Evolutionary conservation across 1,140 invertebrate genomes (phyloP).

Genomic region (Sinella curviseta): DNA sequence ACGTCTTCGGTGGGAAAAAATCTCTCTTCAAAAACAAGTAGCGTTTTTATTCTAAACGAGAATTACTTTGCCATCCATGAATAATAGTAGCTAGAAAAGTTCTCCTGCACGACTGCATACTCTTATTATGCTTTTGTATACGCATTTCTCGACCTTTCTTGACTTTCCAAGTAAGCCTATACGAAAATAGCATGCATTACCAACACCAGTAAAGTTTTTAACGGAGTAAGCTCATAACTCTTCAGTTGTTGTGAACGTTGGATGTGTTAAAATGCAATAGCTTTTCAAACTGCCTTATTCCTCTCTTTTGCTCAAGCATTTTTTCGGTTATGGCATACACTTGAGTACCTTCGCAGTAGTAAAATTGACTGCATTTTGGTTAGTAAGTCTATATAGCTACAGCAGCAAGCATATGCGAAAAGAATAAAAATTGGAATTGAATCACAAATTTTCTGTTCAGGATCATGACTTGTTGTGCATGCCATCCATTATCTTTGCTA

Average conservation of each 20-base stretch:
- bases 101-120: not conserved
- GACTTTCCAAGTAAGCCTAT: too few species aligned
- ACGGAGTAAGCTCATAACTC: not conserved
- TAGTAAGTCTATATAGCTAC: not conserved
- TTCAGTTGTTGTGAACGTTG: not conserved
- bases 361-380: not conserved
- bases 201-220: too few species aligned
- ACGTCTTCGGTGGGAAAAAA: not conserved
- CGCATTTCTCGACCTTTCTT: too few species aligned
- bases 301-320: not conserved
- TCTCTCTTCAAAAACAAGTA: not conserved
- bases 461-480: slow-evolving; percentile 4
- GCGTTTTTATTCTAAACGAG: not conserved
- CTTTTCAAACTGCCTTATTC: not conserved
- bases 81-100: not conserved
- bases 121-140: too few species aligned
- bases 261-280: slow-evolving; percentile 12
- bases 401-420: not conserved
- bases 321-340: not conserved
- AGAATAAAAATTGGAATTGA: slow-evolving; percentile 5
- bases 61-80: not conserved
- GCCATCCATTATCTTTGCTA: not conserved
- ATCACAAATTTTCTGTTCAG: not conserved
- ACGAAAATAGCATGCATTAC: too few species aligned
- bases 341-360: not conserved